phyloP scores from a whole-genome alignment of 2,888 invertebrate species.

The Bombylius major region DNA sequence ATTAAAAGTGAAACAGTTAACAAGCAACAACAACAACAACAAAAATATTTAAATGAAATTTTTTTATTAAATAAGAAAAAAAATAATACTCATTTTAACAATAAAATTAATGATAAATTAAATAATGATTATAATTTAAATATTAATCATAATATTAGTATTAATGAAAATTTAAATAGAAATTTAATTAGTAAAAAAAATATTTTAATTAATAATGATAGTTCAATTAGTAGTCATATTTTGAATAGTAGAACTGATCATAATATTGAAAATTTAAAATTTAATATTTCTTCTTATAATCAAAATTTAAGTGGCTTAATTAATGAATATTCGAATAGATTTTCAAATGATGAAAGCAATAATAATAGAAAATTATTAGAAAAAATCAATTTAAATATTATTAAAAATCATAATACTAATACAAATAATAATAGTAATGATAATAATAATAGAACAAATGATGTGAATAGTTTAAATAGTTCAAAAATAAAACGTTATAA shows the following conservation, averaged over 20 bases:
- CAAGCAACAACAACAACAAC: neutral
- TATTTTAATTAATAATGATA: neutral
- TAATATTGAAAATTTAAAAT: constrained; percentile 7
- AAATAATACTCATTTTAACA: too few species aligned
- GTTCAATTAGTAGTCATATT: neutral
- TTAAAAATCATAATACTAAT: constrained; percentile 10
- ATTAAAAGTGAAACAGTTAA: constrained; percentile 7
- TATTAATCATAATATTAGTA: neutral
- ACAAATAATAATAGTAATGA: constrained; percentile 7
- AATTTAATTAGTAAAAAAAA: neutral
- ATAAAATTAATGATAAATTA: too few species aligned
- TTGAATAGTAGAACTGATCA: constrained; percentile 6
- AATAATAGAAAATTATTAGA: constrained; percentile 2
- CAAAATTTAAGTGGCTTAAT: constrained; percentile 26
- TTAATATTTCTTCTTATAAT: constrained; percentile 18
- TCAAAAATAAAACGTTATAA: constrained; percentile 14
- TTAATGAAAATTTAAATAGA: neutral
- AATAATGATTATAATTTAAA: neutral
- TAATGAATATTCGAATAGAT: constrained; percentile 11
- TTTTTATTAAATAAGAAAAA: too few species aligned
- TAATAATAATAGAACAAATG: constrained; percentile 5
- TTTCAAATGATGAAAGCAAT: too few species aligned
- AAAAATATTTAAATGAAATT: too few species aligned
- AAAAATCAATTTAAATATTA: constrained; percentile 9
- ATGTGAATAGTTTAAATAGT: constrained; percentile 1